These are phyloP conservation scores for Drosophila histrio DNA, from an alignment of 2,888 invertebrate species.

Conservation along the genomic window DNA sequence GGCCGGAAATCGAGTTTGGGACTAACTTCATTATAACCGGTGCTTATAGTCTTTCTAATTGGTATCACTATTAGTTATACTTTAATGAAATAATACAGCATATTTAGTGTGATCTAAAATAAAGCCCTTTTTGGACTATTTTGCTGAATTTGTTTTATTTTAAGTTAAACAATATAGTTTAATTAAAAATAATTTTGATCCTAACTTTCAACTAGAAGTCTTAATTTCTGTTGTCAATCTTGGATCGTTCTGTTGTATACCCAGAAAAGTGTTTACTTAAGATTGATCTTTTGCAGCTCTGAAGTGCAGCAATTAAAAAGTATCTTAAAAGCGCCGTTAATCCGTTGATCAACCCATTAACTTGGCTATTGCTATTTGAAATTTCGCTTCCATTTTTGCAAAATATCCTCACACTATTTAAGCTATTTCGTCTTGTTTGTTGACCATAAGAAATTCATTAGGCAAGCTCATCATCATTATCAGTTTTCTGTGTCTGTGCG, in stretches of 20 bases:
- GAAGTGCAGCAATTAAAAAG: not conserved
- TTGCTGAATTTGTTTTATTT: too few relatives aligned
- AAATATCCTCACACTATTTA: slow-evolving; percentile 16
- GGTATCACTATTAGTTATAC: not conserved
- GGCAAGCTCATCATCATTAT: slow-evolving; percentile 34
- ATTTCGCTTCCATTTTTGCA: not conserved
- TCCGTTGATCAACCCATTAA: not conserved
- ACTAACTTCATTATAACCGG: not conserved
- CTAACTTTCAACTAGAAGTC: not conserved
- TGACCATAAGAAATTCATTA: slow-evolving; percentile 39
- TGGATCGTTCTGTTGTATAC: not conserved
- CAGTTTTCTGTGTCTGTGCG: slow-evolving; percentile 18
- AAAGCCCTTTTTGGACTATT: too few relatives aligned
- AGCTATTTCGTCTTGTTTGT: not conserved
- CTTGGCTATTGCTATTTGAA: not conserved
- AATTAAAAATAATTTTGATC: not conserved
- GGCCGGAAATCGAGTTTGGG: not conserved
- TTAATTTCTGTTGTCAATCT: not conserved
- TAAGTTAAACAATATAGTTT: not conserved
- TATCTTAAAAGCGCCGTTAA: not conserved
- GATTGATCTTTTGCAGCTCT: not conserved
- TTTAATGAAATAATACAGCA: not conserved
- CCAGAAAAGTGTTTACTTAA: not conserved
- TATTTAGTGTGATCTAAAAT: too few relatives aligned
- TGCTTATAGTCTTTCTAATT: not conserved